Evolutionary conservation across 2,888 invertebrate genomes (phyloP).

Genomic region (Hypena proboscidalis): DNA sequence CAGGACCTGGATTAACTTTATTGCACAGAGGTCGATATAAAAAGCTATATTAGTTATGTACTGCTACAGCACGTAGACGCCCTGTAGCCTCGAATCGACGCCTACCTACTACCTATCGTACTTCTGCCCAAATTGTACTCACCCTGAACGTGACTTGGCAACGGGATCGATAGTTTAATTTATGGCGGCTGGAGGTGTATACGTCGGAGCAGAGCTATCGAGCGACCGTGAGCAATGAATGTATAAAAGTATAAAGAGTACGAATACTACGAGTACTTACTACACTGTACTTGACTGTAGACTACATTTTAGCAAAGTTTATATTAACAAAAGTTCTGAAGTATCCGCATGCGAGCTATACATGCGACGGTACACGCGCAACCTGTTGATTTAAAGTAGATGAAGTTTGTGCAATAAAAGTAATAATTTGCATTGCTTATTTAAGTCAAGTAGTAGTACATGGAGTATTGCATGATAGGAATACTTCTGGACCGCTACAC

Average conservation of each 20-base stretch:
- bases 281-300: constrained; percentile 9
- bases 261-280: constrained; percentile 8
- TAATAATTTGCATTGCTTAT: constrained; percentile 43
- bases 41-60: constrained; percentile 56
- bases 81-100: constrained; percentile 42
- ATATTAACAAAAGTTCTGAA: constrained; percentile 5
- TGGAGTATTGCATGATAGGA: constrained; percentile 26
- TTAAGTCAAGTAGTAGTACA: constrained; percentile 33
- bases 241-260: no score
- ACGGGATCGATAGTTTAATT: constrained; percentile 61
- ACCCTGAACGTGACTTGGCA: constrained; percentile 73
- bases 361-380: constrained; percentile 27
- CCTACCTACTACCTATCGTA: constrained; percentile 24
- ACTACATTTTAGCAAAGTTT: background rate
- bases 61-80: constrained; percentile 43
- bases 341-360: constrained; percentile 10
- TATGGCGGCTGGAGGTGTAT: constrained; percentile 45
- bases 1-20: constrained; percentile 79
- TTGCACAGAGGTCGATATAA: constrained; percentile 67
- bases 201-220: constrained; percentile 36
- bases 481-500: constrained; percentile 38
- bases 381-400: constrained; percentile 53
- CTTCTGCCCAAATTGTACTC: constrained; percentile 49
- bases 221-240: constrained; percentile 22
- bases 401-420: constrained; percentile 40